These are phyloP conservation scores for Sardina pilchardus DNA, from an alignment of 2,113 vertebrate genomes.

Conservation along the genomic window DNA sequence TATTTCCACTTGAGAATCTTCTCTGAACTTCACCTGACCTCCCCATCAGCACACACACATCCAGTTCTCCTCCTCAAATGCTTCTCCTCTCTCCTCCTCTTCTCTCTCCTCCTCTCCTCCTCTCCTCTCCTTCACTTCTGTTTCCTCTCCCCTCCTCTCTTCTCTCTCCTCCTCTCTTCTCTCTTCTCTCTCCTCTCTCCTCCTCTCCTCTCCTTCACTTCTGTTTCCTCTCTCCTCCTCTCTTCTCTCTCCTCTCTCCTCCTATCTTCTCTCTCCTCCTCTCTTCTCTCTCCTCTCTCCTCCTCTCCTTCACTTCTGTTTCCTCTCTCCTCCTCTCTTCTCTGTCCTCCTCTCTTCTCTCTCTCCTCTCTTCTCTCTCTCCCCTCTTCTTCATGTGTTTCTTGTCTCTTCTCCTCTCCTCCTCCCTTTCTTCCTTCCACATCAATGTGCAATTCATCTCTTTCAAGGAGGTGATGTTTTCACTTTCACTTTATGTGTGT, in stretches of 20 bases:
- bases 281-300: neutral
- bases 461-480: too few species aligned
- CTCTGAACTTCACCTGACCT: conserved; percentile 46
- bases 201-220: neutral
- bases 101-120: neutral
- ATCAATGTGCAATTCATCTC: too few species aligned
- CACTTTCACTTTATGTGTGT: too few species aligned
- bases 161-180: neutral
- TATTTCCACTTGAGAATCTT: conserved; percentile 36
- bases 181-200: neutral
- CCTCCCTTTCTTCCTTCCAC: neutral
- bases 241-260: neutral
- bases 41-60: conserved; percentile 21
- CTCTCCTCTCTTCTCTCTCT: neutral
- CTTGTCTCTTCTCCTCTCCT: neutral
- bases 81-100: neutral
- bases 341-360: neutral
- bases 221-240: neutral
- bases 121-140: neutral
- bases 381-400: neutral
- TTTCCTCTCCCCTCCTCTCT: neutral
- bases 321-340: neutral
- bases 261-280: neutral
- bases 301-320: neutral
- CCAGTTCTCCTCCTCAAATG: conserved; percentile 8